A percentile compares a stretch with the other conserved stretches of the same genome.
phyloP scores from a whole-genome alignment of 2,888 invertebrate genomes.

The Nephrotoma appendiculata region DNA sequence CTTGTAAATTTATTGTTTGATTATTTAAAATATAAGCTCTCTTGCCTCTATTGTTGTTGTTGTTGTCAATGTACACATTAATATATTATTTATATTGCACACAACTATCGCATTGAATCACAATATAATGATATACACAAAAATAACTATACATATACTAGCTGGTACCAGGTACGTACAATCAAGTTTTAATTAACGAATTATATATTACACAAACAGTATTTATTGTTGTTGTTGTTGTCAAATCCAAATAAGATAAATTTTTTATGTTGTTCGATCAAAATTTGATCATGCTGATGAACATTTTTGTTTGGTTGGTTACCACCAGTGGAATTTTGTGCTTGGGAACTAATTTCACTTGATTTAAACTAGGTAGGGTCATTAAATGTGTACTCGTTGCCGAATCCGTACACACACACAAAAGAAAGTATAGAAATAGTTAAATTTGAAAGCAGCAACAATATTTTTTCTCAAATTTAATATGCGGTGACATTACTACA shows the following conservation, averaged over 20 bases:
- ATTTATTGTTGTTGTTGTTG: not conserved
- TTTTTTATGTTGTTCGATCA: too few relatives aligned
- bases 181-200: not conserved
- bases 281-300: too few relatives aligned
- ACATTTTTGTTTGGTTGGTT: not conserved
- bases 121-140: not conserved
- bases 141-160: not conserved
- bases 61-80: not conserved
- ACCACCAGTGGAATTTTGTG: not conserved
- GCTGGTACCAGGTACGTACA: not conserved
- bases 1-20: not conserved
- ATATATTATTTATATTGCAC: not conserved
- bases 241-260: not conserved
- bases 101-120: not conserved
- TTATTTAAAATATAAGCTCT: not conserved
- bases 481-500: not conserved
- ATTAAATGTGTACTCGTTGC: not conserved
- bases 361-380: not conserved
- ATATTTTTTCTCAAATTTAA: not conserved
- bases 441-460: not conserved
- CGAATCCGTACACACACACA: not conserved
- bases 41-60: not conserved
- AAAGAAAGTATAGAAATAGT: not conserved
- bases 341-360: not conserved
- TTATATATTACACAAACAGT: not conserved